Evolutionary conservation across 2,888 invertebrate genomes (phyloP), one percentile per base, ranked within the genome.

Genomic region (Eupithecia exiguata): DNA sequence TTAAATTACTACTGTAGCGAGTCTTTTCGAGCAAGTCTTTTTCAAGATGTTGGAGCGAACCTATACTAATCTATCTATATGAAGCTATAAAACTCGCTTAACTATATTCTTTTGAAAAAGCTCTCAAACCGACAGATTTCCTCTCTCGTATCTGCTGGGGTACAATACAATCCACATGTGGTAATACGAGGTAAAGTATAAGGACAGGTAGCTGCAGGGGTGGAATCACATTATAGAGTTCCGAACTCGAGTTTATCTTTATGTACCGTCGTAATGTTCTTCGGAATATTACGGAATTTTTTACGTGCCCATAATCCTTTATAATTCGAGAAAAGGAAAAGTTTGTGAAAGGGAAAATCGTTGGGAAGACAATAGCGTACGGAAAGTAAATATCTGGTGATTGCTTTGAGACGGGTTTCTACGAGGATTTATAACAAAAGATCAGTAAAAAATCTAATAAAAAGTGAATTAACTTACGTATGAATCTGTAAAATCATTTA

Each of bases 251-350:
- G 75, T 77, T 65, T 79, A 78, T 76, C 78, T 77, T 77, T 75
- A 73, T 36, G 36, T 36, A 10, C 38, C 63, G 35, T 36, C 69
- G 72, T 74, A 68, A 77, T 70, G 74, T 77, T 78, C 75, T 65
- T 66, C 49, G 69, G 74, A 66, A 75, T 78, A 77, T 77, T 70
- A 74, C 74, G 70, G 61, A 79, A 75, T 79, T 79, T 78, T 79
- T 80, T 78, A 78, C 72, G 75, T 49, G 76, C 66, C 76, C 76
- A 73, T 79, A 79, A 80, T 78, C 77, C 73, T 77, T 79, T 77
- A 75, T 80, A 74, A 78, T 80, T 79, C 77, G 70, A 68, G 71
- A 58, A 73, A 70, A 74, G 69, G 75, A 69, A 75, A 74, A 74
- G 67, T 76, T 76, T 69, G 38, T 49, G 40, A 38, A 74, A 40